A percentile compares a stretch with the other conserved stretches of the same genome.
These are phyloP conservation scores for Drosophila ananassae DNA, from an alignment of 1,140 invertebrate genomes.

Conservation along the genomic window DNA sequence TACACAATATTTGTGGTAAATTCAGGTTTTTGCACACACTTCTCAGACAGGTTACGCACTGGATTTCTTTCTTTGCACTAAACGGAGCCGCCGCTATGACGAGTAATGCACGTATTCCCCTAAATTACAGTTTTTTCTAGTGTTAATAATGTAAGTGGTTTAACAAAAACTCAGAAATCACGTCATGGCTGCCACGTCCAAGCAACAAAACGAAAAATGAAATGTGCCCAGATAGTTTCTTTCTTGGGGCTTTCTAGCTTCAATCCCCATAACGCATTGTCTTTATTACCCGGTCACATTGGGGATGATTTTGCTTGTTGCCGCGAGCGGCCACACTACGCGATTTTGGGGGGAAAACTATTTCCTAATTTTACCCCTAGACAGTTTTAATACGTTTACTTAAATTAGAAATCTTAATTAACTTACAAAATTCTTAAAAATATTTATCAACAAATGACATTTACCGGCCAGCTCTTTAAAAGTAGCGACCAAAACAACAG, in stretches of 20 bases:
- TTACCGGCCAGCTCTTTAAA: not conserved
- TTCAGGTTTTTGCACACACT: constrained; percentile 63
- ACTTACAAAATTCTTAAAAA: not conserved
- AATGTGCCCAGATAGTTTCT: not conserved
- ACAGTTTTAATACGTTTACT: not conserved
- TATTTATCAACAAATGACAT: not conserved
- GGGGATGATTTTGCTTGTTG: constrained; percentile 13
- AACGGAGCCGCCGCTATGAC: constrained; percentile 62
- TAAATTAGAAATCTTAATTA: not conserved
- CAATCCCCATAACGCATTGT: not conserved
- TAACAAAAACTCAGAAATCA: constrained; percentile 82
- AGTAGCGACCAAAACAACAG: constrained; percentile 54
- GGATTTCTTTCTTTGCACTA: constrained; percentile 57
- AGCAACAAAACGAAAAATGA: constrained; percentile 75
- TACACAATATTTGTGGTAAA: constrained; percentile 73
- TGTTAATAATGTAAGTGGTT: constrained; percentile 69
- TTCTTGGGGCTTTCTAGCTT: not conserved
- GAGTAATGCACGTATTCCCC: constrained; percentile 77
- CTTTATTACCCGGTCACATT: constrained; percentile 20
- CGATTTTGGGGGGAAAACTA: not conserved
- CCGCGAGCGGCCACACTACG: constrained; percentile 1
- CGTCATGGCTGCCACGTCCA: constrained; percentile 84
- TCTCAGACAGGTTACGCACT: constrained; percentile 48
- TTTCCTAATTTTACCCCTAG: not conserved
- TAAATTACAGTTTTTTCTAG: constrained; percentile 64